Base-by-base conservation (phyloP, 2,113 vertebrate genomes). In the Hyaena hyaena region DNA sequence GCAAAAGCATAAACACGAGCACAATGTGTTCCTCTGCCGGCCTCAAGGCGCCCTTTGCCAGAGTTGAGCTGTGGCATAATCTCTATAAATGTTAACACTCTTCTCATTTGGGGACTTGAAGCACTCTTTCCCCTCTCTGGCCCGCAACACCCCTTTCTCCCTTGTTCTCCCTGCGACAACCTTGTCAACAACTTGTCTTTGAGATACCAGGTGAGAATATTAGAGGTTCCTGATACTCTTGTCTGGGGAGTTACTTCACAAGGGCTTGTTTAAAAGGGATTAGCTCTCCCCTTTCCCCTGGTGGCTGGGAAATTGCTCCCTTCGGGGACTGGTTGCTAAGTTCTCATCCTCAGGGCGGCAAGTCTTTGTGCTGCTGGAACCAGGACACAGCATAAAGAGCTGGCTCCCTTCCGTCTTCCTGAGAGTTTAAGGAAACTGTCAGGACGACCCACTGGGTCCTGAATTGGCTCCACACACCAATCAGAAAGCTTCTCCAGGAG, bases 121-220 rank as follows among this genome's bases (percentile, higher is more conserved):
- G 97, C 97, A 97, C 97, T 98, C 98, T 98, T 98, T 96, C 96
- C 96, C 92, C 96, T 97, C 93, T 98, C 96, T 96, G 82, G 85
- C 94, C 95, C 11, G 76, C 93, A 98, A 92, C 87, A 81, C 87
- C 93, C 92, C 97, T 95, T 97, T 96, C 81, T 95, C 92, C 95
- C 80, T 97, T 89, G 50, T 89, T 73, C 73, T 98, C 79, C 83
- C 85, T 83, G 80, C 92, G 92, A 96, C 86, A 92, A 96, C 95
- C 95, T 97, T 95, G 89, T 89, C 83, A 92, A 91, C 63, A 91
- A 73, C 81, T 81, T 50, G 61, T 97, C 77, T 96, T 96, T 82
- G 92, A 96, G 96, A 84, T 76, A 92, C 24, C 12, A 92, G 88
- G 85, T 96, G 81, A 96, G 73, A 91, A 43, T 82, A 86, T 92